Evolutionary conservation across 2,113 vertebrate genomes (phyloP).

Genomic region (Spea bombifrons): DNA sequence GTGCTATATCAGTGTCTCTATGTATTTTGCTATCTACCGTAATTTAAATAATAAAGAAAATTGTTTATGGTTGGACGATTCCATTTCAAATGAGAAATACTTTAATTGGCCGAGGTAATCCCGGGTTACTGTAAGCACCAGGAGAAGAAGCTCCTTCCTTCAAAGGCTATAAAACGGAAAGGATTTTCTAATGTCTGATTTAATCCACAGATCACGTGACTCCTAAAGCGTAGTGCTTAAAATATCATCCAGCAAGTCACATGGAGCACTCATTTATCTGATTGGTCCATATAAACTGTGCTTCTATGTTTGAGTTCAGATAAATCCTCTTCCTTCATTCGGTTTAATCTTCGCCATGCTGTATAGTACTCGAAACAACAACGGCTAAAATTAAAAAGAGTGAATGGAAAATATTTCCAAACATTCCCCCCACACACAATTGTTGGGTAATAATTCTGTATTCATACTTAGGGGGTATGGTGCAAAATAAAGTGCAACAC

Average conservation of each 20-base stretch:
- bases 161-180: conserved; percentile 49
- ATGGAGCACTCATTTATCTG: conserved; percentile 49
- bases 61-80: not conserved
- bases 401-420: not conserved
- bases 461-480: no score
- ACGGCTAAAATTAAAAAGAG: conserved; percentile 38
- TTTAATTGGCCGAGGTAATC: conserved; percentile 33
- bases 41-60: no score
- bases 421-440: no score
- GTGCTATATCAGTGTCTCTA: no score
- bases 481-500: no score
- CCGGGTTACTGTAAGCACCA: conserved; percentile 16
- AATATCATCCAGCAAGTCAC: conserved; percentile 48
- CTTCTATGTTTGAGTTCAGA: conserved; percentile 49
- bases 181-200: conserved; percentile 56
- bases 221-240: conserved; percentile 49
- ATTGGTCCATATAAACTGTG: conserved; percentile 52
- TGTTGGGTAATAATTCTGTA: no score
- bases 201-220: conserved; percentile 57
- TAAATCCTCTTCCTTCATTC: conserved; percentile 53
- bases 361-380: not conserved
- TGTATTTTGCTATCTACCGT: no score
- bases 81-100: conserved; percentile 23
- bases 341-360: conserved; percentile 51
- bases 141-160: conserved; percentile 1